Evolutionary conservation across 2,888 invertebrate species (phyloP).

Genomic region (Agriotes lineatus): DNA sequence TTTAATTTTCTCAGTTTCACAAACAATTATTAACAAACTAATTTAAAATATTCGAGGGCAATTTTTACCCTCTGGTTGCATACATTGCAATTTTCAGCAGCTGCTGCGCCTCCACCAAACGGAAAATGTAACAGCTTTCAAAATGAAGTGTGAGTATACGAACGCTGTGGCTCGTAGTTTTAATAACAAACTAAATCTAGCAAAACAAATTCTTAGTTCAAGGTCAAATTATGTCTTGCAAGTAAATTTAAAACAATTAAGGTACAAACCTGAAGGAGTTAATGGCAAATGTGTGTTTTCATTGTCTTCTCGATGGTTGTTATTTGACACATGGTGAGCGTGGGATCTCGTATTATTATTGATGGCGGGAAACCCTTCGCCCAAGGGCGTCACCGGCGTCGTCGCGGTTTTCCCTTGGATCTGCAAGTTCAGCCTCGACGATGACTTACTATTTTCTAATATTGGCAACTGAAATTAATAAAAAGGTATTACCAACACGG

Average conservation of each 20-base stretch:
- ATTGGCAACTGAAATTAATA: conserved; percentile 60
- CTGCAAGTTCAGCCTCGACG: conserved; percentile 59
- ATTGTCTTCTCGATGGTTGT: conserved; percentile 59
- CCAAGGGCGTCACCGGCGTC: conserved; percentile 60
- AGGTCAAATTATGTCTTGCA: too few species aligned
- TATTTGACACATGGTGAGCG: conserved; percentile 56
- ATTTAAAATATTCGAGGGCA: too few species aligned
- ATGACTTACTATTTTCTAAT: conserved; percentile 62
- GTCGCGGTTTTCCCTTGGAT: conserved; percentile 59
- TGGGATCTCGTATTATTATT: conserved; percentile 61
- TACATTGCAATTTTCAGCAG: background rate
- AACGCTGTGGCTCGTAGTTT: too few species aligned
- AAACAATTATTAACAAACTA: background rate
- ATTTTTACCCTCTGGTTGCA: too few species aligned
- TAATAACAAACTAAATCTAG: too few species aligned
- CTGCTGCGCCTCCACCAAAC: too few species aligned
- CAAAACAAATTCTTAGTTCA: too few species aligned
- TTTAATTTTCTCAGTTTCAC: background rate
- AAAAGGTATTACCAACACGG: background rate
- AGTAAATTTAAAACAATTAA: background rate
- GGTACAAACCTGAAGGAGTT: conserved; percentile 60
- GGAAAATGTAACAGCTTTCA: too few species aligned
- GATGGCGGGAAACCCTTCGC: conserved; percentile 61
- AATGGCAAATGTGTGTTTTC: conserved; percentile 60
- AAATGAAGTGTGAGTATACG: background rate